Base-by-base conservation (phyloP, 2,797 vertebrate genomes). In the Loriculus beryllinus region DNA sequence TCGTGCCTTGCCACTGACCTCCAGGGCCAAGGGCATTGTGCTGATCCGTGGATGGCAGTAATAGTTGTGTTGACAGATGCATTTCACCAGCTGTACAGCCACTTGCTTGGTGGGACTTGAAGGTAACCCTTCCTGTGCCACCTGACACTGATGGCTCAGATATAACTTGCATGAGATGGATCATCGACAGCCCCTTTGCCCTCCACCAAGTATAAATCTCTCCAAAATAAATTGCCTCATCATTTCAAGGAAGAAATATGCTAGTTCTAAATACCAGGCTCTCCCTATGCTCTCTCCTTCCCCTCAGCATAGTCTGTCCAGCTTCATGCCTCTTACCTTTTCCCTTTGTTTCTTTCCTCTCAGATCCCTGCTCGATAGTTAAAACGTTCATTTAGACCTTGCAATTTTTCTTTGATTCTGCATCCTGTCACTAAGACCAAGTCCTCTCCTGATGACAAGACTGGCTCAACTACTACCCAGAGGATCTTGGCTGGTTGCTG, bases 41-140 rank as follows among this genome's bases (percentile, higher is more conserved):
- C 96, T 97, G 97, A 97, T 97, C 97, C 97, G 94, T 96, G 95
- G 92, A 97, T 98, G 98, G 99, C 99, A 98, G 98, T 99, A 99
- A 99, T 99, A 99, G 98, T 98, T 94, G 96, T 94, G 98, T 96
- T 99, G 99, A 99, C 98, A 99, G 99, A 99, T 98, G 97, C 97
- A 98, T 97, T 98, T 97, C 97, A 98, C 98, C 99, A 99, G 98
- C 99, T 99, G 99, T 98, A 96, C 49, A 75, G 93, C 92, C 79
- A 63, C 95, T 96, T 87, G 39, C 95, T 96, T 87, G 39, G 88
- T 91, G 91, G 82, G 63, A 91, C 80, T 86, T 72, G n/a, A 75
- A 88, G 45, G 96, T 97, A 97, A 97, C 96, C 71, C 96, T 94
- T 97, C 71, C 70, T 51, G 29, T 70, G 87, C 95, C 72, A 82